Conservation (phyloP, 1,140 invertebrate species). For the Apocrypta bakeri region DNA sequence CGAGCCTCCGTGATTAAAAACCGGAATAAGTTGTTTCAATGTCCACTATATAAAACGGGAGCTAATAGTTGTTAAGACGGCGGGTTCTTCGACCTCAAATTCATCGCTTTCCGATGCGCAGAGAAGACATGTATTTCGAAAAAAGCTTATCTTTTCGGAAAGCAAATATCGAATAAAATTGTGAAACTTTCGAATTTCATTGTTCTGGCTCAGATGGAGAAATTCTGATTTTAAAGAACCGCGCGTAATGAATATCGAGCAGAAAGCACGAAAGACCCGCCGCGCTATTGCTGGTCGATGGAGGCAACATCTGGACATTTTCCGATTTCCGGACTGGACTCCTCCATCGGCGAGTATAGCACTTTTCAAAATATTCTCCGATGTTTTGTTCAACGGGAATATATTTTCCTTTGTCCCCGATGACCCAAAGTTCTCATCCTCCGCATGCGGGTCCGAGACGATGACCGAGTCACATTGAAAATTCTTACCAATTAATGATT, state of each 20-base stretch:
- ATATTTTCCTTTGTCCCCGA: conserved; percentile 62
- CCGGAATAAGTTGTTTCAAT: conserved; percentile 76
- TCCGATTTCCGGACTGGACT: conserved; percentile 38
- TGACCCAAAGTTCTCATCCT: conserved; percentile 54
- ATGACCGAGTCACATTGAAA: conserved; percentile 56
- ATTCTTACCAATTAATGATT: background rate
- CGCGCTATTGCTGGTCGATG: conserved; percentile 59
- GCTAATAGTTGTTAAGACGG: conserved; percentile 71
- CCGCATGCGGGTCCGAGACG: conserved; percentile 69
- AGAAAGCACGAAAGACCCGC: conserved; percentile 55
- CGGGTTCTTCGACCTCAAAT: too few species aligned
- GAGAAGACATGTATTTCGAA: too few species aligned
- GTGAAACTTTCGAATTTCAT: too few species aligned
- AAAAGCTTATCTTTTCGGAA: too few species aligned
- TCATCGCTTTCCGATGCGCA: too few species aligned
- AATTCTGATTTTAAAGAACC: too few species aligned
- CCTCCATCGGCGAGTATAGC: conserved; percentile 58
- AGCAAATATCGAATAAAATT: too few species aligned
- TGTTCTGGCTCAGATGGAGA: too few species aligned
- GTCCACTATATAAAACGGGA: conserved; percentile 74
- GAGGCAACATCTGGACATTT: conserved; percentile 51
- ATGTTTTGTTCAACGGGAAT: conserved; percentile 68
- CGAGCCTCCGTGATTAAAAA: conserved; percentile 76
- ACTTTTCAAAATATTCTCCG: conserved; percentile 73
- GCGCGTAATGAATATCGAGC: background rate